phyloP scores from a whole-genome alignment of 2,888 invertebrate genomes.

The Anorthoa munda region DNA sequence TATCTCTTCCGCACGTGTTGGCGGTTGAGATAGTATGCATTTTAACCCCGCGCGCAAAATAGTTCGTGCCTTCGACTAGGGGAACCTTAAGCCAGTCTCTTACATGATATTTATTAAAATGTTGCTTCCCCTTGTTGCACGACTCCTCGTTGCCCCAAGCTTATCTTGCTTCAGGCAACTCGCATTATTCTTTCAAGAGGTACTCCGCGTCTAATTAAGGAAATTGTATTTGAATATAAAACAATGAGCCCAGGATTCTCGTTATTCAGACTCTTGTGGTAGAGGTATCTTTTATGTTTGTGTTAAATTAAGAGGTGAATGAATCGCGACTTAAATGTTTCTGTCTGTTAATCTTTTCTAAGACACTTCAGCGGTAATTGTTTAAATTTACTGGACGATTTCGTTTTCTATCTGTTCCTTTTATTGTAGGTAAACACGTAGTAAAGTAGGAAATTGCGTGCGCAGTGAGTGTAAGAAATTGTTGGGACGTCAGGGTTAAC shows the following conservation, averaged over 20 bases:
- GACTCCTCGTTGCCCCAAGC: constrained; percentile 63
- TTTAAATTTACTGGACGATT: constrained; percentile 13
- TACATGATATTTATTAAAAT: constrained; percentile 70
- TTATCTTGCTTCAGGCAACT: constrained; percentile 73
- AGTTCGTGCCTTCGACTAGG: too few relatives aligned
- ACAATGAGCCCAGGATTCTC: constrained; percentile 74
- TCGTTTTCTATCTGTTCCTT: constrained; percentile 24
- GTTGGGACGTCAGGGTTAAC: constrained; percentile 67
- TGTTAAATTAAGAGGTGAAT: constrained; percentile 65
- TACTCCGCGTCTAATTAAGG: constrained; percentile 83
- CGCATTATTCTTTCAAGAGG: constrained; percentile 81
- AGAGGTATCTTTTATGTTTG: constrained; percentile 72
- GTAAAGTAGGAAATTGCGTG: constrained; percentile 64
- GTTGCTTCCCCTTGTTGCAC: constrained; percentile 63
- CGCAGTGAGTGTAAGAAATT: constrained; percentile 68
- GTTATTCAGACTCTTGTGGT: constrained; percentile 74
- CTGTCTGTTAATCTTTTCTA: constrained; percentile 25
- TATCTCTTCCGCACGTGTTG: too few relatives aligned
- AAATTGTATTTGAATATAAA: constrained; percentile 84
- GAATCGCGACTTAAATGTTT: constrained; percentile 53
- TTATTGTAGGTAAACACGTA: constrained; percentile 43
- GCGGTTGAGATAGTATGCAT: too few relatives aligned
- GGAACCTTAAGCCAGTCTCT: constrained; percentile 67
- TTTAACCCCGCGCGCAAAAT: too few relatives aligned
- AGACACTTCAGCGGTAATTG: constrained; percentile 11